These are phyloP conservation scores for Oligia strigilis DNA, from an alignment of 2,888 invertebrate genomes.

Conservation along the genomic window DNA sequence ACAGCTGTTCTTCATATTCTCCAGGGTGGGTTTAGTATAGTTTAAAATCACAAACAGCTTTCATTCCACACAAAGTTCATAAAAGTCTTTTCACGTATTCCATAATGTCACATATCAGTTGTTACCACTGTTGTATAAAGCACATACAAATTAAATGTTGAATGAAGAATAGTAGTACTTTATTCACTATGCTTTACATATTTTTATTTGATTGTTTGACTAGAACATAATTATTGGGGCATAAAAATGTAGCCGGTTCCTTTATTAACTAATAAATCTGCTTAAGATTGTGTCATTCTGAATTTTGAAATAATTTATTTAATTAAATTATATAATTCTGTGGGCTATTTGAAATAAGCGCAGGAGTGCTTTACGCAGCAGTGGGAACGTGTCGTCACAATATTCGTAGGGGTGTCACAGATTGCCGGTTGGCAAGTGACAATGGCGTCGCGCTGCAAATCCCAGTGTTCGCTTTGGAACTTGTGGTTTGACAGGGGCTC, in stretches of 20 bases:
- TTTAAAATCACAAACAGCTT: constrained; percentile 82
- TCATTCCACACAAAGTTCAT: constrained; percentile 68
- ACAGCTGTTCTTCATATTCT: constrained; percentile 76
- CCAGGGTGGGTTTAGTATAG: constrained; percentile 83
- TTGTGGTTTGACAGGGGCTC: constrained; percentile 87
- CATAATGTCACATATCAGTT: constrained; percentile 35
- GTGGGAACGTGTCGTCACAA: constrained; percentile 60
- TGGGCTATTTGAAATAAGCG: constrained; percentile 5
- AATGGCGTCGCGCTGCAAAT: constrained; percentile 83
- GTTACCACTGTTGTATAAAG: constrained; percentile 67
- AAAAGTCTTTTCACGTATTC: constrained; percentile 44
- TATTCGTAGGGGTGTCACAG: constrained; percentile 57
- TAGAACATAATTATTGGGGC: constrained; percentile 52
- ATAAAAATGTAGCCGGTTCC: constrained; percentile 12
- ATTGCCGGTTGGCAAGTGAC: constrained; percentile 65
- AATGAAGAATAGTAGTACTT: constrained; percentile 17
- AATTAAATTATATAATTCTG: constrained; percentile 48
- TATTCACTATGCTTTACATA: constrained; percentile 10
- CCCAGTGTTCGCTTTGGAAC: constrained; percentile 87
- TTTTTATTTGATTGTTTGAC: constrained; percentile 49
- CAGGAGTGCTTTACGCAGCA: constrained; percentile 61
- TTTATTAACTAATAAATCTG: constrained; percentile 26
- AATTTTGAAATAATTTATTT: constrained; percentile 49
- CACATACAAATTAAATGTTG: constrained; percentile 18
- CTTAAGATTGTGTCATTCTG: constrained; percentile 7